phyloP scores from a whole-genome alignment of 1,140 invertebrate species.

The Nomia melanderi region DNA sequence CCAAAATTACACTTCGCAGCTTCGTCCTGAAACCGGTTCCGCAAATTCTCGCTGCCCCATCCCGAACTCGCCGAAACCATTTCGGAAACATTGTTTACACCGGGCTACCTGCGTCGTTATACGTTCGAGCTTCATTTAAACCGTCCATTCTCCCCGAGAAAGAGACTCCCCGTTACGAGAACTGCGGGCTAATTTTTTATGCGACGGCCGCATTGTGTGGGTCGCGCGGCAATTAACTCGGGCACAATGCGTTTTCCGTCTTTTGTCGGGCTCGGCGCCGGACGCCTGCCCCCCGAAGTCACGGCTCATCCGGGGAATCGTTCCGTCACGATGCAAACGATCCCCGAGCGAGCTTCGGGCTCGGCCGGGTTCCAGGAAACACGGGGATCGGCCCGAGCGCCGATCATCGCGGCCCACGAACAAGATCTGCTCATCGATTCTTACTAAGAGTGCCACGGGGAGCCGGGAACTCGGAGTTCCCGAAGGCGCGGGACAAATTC shows the following conservation, averaged over 20 bases:
- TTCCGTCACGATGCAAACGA: conserved; percentile 35
- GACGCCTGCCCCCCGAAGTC: conserved; percentile 5
- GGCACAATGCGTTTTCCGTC: conserved; percentile 25
- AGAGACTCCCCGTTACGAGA: background rate
- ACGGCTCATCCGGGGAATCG: conserved; percentile 34
- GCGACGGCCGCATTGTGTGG: conserved; percentile 20
- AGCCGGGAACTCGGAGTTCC: background rate
- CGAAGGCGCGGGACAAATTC: background rate
- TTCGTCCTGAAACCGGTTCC: too few relatives aligned
- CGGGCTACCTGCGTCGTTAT: background rate
- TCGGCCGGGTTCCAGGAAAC: conserved; percentile 21
- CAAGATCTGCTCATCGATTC: background rate
- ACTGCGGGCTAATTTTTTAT: conserved; percentile 18
- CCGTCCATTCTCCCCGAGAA: background rate
- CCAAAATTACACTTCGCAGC: too few relatives aligned
- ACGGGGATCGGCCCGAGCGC: background rate
- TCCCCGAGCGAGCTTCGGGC: background rate
- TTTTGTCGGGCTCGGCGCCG: conserved; percentile 12
- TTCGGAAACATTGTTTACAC: background rate
- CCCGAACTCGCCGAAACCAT: too few relatives aligned
- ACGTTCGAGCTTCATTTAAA: background rate
- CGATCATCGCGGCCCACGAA: background rate
- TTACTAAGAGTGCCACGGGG: too few relatives aligned
- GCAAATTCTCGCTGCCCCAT: too few relatives aligned
- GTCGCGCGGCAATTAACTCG: conserved; percentile 34